These are phyloP conservation scores for Sphaeramia orbicularis DNA, from an alignment of 2,797 vertebrate genomes.

Conservation along the genomic window DNA sequence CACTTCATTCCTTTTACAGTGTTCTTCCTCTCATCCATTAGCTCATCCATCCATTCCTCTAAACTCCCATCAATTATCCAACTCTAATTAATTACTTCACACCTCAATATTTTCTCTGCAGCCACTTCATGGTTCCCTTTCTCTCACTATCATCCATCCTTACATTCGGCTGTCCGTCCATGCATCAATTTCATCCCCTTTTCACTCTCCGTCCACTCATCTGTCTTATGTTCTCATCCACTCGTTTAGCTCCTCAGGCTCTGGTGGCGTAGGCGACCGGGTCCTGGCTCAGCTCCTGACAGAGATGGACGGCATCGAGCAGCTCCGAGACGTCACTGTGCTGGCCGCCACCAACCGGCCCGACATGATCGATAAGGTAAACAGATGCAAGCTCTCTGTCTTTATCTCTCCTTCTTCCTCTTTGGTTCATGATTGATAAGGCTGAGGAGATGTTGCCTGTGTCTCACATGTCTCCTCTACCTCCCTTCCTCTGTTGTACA, in stretches of 20 bases:
- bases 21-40: background rate
- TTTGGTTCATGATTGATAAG: conserved; percentile 74
- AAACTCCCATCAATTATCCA: background rate
- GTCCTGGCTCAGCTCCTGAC: conserved; percentile 96
- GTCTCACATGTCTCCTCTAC: conserved; percentile 46
- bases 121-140: conserved; percentile 7
- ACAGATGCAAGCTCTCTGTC: conserved; percentile 44
- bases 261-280: conserved; percentile 91
- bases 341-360: conserved; percentile 97
- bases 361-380: conserved; percentile 98
- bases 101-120: background rate
- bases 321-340: conserved; percentile 92
- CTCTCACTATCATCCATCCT: conserved; percentile 25
- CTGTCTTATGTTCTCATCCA: conserved; percentile 21
- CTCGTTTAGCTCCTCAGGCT: conserved; percentile 85
- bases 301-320: conserved; percentile 98
- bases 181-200: conserved; percentile 11
- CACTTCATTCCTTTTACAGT: background rate
- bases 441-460: conserved; percentile 54
- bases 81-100: conserved; percentile 9
- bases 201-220: conserved; percentile 31
- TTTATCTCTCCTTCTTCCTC: conserved; percentile 57
- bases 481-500: conserved; percentile 48
- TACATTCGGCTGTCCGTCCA: background rate
- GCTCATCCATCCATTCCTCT: conserved; percentile 5